phyloP scores from a whole-genome alignment of 2,113 vertebrate species.

The Camelus dromedarius region DNA sequence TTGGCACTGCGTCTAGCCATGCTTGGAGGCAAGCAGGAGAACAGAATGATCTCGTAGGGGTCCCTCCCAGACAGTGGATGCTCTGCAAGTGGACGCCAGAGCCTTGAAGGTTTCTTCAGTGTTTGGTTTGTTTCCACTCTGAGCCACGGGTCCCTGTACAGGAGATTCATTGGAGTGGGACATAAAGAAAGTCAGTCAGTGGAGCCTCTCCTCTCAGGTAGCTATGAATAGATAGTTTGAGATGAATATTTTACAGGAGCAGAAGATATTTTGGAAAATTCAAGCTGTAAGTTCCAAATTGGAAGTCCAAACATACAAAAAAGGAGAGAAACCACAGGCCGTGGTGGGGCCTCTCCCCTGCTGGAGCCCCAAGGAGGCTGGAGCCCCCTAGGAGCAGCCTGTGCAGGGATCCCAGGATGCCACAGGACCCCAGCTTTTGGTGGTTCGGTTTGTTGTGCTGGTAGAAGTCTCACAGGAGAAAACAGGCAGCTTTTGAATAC shows the following conservation, averaged over 20 bases:
- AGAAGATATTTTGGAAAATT: conserved; percentile 41
- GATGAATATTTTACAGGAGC: background rate
- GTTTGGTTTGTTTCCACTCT: background rate
- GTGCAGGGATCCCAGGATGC: background rate
- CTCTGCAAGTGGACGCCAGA: background rate
- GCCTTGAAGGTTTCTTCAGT: background rate
- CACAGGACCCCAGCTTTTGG: background rate
- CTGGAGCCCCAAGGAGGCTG: background rate
- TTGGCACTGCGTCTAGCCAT: background rate
- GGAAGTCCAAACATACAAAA: background rate
- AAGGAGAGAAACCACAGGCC: background rate
- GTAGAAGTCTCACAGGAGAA: background rate
- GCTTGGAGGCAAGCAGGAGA: background rate
- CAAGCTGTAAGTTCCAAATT: background rate
- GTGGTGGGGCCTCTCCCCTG: background rate
- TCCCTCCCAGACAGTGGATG: background rate
- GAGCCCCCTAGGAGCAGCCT: background rate
- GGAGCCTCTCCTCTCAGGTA: background rate
- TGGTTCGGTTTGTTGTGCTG: background rate
- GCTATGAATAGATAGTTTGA: background rate
- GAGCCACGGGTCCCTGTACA: background rate
- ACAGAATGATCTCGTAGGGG: background rate
- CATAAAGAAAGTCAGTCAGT: background rate
- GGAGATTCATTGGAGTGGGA: background rate
- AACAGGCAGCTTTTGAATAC: background rate